phyloP scores from a whole-genome alignment of 1,140 invertebrate species.

The Pantala flavescens region DNA sequence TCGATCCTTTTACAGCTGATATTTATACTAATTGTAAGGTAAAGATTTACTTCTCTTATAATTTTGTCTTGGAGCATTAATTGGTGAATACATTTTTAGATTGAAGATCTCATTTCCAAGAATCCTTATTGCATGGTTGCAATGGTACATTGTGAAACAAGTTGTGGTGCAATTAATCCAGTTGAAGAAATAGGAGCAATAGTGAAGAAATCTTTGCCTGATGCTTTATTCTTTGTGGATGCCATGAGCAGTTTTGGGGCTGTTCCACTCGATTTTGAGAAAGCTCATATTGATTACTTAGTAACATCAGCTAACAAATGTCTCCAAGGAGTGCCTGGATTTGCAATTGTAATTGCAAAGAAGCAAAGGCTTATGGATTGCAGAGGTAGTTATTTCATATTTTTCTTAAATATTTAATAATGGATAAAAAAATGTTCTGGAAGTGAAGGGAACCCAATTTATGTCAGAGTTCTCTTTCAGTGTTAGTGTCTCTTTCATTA shows the following conservation, averaged over 20 bases:
- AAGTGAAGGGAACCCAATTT: too few species aligned
- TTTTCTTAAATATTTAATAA: not conserved
- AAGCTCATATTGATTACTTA: slow-evolving; percentile 33
- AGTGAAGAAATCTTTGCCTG: slow-evolving; percentile 31
- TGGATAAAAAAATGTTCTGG: too few species aligned
- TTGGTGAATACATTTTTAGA: too few species aligned
- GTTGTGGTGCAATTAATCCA: slow-evolving; percentile 39
- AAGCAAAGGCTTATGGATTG: slow-evolving; percentile 31
- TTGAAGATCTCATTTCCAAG: too few species aligned
- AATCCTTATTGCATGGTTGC: not conserved
- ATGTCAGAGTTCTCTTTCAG: too few species aligned
- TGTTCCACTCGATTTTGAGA: slow-evolving; percentile 33
- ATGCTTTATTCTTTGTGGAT: slow-evolving; percentile 37
- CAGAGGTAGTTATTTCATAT: slow-evolving; percentile 32
- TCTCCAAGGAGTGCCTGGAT: slow-evolving; percentile 41
- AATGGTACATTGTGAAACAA: slow-evolving; percentile 42
- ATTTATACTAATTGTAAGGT: too few species aligned
- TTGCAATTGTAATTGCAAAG: slow-evolving; percentile 37
- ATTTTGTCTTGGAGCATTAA: too few species aligned
- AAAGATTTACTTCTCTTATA: too few species aligned
- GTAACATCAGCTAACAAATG: slow-evolving; percentile 44
- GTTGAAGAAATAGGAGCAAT: slow-evolving; percentile 34
- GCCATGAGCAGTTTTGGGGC: slow-evolving; percentile 46
- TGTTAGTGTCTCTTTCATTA: too few species aligned
- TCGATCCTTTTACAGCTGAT: too few species aligned